Conservation (phyloP, 2,888 invertebrate genomes). For the Agrilus mali region DNA sequence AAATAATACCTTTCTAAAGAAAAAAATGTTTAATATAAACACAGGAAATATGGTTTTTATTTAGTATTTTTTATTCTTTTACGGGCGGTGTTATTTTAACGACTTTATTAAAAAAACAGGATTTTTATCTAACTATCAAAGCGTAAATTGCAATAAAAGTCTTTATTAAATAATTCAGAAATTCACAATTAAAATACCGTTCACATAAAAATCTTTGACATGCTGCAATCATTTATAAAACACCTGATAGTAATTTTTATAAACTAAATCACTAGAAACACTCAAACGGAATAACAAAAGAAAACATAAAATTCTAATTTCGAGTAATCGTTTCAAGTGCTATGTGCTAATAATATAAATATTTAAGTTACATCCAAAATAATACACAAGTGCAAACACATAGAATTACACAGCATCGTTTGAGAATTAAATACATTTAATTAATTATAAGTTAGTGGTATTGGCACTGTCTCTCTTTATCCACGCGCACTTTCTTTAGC, state of each 20-base stretch:
- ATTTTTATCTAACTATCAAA: no score
- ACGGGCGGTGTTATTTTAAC: no score
- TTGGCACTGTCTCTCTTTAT: constrained; percentile 34
- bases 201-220: constrained; percentile 11
- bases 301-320: constrained; percentile 18
- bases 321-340: constrained; percentile 24
- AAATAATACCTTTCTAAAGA: no score
- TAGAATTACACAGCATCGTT: constrained; percentile 37
- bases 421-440: constrained; percentile 33
- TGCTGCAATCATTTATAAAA: constrained; percentile 9
- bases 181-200: no score
- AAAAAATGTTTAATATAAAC: no score
- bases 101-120: no score
- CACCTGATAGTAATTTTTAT: constrained; percentile 12
- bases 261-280: constrained; percentile 28
- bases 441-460: constrained; percentile 28
- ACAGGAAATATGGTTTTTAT: no score
- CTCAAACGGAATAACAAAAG: constrained; percentile 25
- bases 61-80: no score
- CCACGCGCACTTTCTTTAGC: constrained; percentile 9
- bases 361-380: constrained; percentile 29
- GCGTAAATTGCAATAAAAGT: no score
- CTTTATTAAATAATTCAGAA: no score
- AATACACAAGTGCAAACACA: constrained; percentile 36
- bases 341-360: constrained; percentile 27